Conservation (phyloP, 2,888 invertebrate species). For the Salticus scenicus region DNA sequence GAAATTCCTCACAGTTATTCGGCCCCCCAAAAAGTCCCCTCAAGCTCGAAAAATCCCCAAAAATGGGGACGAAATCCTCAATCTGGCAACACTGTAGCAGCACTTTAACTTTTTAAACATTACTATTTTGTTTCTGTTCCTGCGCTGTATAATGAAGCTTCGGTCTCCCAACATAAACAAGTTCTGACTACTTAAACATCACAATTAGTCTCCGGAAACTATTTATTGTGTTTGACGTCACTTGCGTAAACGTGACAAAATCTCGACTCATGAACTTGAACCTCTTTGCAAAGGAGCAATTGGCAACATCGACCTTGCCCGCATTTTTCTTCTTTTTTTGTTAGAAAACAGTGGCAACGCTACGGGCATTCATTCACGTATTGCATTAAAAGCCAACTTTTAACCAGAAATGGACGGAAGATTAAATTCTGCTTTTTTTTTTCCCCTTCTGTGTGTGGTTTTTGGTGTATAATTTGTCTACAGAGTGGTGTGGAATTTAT, state of each 20-base stretch:
- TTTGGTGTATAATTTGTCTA: too few relatives aligned
- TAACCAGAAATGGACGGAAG: neutral
- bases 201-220: conserved; percentile 12
- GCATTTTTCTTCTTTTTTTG: conserved; percentile 1
- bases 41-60: too few relatives aligned
- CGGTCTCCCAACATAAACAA: too few relatives aligned
- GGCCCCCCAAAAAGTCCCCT: too few relatives aligned
- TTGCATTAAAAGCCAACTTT: neutral
- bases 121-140: too few relatives aligned
- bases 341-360: conserved; percentile 8
- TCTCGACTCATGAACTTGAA: neutral
- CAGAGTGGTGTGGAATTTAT: too few relatives aligned
- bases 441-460: neutral
- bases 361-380: neutral
- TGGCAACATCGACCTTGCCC: conserved; percentile 15
- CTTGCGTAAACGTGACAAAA: conserved; percentile 2
- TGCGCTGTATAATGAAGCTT: too few relatives aligned
- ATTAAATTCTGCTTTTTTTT: neutral
- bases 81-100: too few relatives aligned
- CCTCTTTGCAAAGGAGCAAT: neutral
- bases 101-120: too few relatives aligned
- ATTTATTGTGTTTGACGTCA: neutral
- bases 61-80: too few relatives aligned
- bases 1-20: too few relatives aligned
- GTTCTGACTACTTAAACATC: too few relatives aligned